These are phyloP conservation scores for Casuarius casuarius DNA, from an alignment of 2,113 vertebrate species.

Conservation along the genomic window DNA sequence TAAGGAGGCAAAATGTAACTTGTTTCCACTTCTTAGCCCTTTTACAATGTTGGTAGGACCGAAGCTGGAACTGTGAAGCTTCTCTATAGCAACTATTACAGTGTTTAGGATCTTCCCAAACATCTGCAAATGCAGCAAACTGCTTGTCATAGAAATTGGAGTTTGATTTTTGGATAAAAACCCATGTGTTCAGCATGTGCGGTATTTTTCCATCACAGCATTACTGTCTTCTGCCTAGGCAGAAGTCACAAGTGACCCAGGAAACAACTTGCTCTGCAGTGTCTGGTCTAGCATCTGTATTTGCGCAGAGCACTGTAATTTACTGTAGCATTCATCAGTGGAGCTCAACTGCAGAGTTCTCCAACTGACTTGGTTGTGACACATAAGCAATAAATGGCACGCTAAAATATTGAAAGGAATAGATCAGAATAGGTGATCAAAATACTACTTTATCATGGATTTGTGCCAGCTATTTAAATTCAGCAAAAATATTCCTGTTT, in stretches of 20 bases:
- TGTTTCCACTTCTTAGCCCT: neutral
- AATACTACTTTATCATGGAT: neutral
- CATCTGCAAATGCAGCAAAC: neutral
- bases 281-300: neutral
- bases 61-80: neutral
- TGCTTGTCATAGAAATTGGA: neutral
- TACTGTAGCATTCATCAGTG: neutral
- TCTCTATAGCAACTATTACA: neutral
- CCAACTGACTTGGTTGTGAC: neutral
- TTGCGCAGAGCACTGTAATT: neutral
- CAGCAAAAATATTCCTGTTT: neutral
- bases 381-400: neutral
- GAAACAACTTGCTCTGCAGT: neutral
- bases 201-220: neutral
- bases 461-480: neutral
- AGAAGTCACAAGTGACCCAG: neutral
- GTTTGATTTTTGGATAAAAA: neutral
- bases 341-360: neutral
- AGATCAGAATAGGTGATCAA: neutral
- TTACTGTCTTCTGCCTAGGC: rapidly evolving
- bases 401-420: neutral
- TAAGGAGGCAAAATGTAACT: neutral
- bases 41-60: neutral
- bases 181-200: rapidly evolving
- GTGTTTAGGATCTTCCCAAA: neutral